Evolutionary conservation across 2,797 vertebrate genomes (phyloP), one percentile per base, ranked within the genome.

Genomic region (Anguilla pacifica): DNA sequence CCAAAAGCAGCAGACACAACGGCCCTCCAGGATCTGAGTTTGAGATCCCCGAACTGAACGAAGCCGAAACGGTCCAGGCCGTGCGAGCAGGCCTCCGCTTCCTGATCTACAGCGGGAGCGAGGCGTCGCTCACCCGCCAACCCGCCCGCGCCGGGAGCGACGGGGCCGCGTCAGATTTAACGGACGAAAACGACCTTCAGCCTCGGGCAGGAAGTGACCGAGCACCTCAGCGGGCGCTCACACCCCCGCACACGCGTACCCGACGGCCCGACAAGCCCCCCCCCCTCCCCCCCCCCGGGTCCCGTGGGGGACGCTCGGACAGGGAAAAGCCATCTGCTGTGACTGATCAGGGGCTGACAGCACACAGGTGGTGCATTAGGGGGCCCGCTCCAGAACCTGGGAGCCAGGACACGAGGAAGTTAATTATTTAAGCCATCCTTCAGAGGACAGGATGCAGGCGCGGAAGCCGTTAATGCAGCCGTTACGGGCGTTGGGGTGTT

Each of bases 171-270:
- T 22, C 57, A 61, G 57, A 51, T 61, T 61, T 61, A 22, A 61
- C 11, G 57, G 57, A 61, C 22, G 57, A 88, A 94, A 96, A 93
- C 91, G 93, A 95, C 95, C 95, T 95, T 95, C 93, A 92, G 94
- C 93, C 95, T 95, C 94, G 91, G 87, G 25, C 28, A 57, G 89
- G 93, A 94, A 94, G 93, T 91, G 93, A 87, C 90, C 90, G 92
- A 92, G 94, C 92, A 89, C 92, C 93, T 90, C 86, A 86, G 84
- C 86, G 88, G 90, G 90, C 89, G 90, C 86, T 74, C 84, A 31
- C 84, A 43, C 70, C 83, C 86, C 85, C 39, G 53, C 90, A 77
- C 89, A 43, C 88, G 67, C 79, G 46, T 94, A 95, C 95, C 94
- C 93, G 94, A 94, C 87, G 84, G 81, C 95, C 94, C 91, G 55